phyloP scores from a whole-genome alignment of 2,797 vertebrate genomes.

The Erethizon dorsatum region DNA sequence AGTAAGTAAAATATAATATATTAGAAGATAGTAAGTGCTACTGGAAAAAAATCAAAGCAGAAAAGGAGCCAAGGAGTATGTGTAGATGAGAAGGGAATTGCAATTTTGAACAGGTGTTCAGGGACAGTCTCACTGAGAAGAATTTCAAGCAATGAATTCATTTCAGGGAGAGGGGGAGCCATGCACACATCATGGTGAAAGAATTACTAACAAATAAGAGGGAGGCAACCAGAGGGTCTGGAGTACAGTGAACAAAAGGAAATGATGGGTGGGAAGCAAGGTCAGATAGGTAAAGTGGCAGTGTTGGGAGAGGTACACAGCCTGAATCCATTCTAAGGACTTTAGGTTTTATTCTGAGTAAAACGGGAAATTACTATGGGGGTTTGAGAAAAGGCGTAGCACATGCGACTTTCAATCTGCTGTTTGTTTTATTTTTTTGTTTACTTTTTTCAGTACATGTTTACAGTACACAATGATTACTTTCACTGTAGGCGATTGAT shows the following conservation, averaged over 20 bases:
- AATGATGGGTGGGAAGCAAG: neutral
- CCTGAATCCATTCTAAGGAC: neutral
- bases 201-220: neutral
- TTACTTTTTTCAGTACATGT: neutral
- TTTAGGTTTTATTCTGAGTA: neutral
- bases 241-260: neutral
- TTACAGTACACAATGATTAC: neutral
- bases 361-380: neutral
- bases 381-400: neutral
- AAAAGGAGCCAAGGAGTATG: neutral
- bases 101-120: neutral
- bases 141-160: neutral
- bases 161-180: neutral
- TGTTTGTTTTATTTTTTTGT: neutral
- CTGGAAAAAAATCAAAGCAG: neutral
- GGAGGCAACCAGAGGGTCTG: neutral
- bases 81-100: neutral
- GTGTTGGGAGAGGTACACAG: rapidly evolving
- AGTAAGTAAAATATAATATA: neutral
- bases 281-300: neutral
- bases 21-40: neutral
- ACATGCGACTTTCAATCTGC: neutral
- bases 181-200: neutral
- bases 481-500: neutral
- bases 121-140: neutral